A percentile compares a stretch with the other conserved stretches of the same genome.
phyloP scores from a whole-genome alignment of 2,797 vertebrate species.

The Ctenochaetus hawaiiensis region DNA sequence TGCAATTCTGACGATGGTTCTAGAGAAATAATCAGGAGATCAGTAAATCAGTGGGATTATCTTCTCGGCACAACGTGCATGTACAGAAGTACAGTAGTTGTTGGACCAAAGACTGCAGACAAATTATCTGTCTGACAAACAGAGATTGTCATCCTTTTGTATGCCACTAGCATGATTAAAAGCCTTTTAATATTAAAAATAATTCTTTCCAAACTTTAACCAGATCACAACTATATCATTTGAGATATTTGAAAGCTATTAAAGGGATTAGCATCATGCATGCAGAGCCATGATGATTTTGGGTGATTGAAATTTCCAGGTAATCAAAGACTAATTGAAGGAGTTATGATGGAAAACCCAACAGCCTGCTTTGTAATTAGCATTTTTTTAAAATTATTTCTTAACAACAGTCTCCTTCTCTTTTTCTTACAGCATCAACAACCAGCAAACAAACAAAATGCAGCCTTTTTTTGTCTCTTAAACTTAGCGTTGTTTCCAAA shows the following conservation, averaged over 20 bases:
- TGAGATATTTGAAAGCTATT: neutral
- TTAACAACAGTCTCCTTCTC: neutral
- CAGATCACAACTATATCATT: neutral
- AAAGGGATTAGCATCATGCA: neutral
- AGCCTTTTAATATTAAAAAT: too few relatives aligned
- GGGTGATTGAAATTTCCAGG: neutral
- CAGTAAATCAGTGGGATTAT: neutral
- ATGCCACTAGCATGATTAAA: neutral
- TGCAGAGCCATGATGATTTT: neutral
- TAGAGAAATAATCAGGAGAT: neutral
- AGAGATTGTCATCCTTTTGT: too few relatives aligned
- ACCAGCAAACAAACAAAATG: neutral
- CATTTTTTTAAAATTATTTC: neutral
- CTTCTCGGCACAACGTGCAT: neutral
- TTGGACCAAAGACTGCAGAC: too few relatives aligned
- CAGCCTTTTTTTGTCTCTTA: neutral
- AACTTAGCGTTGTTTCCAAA: slow-evolving; percentile 2
- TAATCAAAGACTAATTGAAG: neutral
- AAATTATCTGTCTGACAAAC: too few relatives aligned
- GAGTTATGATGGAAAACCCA: neutral
- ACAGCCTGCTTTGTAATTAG: neutral
- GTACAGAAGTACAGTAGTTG: too few relatives aligned
- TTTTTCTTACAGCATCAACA: slow-evolving; percentile 3
- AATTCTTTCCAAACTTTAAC: too few relatives aligned
- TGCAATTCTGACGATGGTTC: neutral